Evolutionary conservation across 2,113 vertebrate species (phyloP).

Genomic region (Siniperca knerii): DNA sequence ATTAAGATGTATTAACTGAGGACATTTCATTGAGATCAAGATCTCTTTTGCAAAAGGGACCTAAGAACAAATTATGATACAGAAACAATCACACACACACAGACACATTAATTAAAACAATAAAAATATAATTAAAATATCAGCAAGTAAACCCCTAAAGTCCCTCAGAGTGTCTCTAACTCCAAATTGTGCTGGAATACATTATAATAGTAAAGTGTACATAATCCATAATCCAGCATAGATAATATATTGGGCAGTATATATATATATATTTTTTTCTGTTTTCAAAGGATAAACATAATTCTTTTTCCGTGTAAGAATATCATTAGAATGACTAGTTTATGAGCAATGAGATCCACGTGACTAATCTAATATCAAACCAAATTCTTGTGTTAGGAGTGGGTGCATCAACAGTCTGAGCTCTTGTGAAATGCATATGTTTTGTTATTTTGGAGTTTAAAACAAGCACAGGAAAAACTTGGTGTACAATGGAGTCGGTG

Average conservation of each 20-base stretch:
- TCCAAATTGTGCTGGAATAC: neutral
- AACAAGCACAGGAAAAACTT: neutral
- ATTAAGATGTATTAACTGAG: neutral
- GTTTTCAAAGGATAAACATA: neutral
- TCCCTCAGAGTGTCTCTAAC: neutral
- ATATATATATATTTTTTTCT: neutral
- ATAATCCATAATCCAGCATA: neutral
- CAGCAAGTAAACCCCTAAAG: neutral
- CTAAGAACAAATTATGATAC: neutral
- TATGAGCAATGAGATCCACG: neutral
- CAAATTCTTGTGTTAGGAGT: neutral
- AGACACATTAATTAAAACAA: neutral
- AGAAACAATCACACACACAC: neutral
- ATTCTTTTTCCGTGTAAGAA: neutral
- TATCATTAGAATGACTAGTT: neutral
- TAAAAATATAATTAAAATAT: neutral
- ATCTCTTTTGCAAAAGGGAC: neutral
- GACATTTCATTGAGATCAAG: neutral
- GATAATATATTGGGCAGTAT: neutral
- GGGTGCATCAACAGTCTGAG: neutral
- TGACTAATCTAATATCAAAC: neutral
- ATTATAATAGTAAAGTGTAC: neutral
- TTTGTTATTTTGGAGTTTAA: slow-evolving; percentile 5
- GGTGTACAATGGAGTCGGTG: neutral
- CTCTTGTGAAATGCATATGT: neutral